Evolutionary conservation across 2,113 vertebrate species (phyloP).

Genomic region (Onychorhynchus coronatus): DNA sequence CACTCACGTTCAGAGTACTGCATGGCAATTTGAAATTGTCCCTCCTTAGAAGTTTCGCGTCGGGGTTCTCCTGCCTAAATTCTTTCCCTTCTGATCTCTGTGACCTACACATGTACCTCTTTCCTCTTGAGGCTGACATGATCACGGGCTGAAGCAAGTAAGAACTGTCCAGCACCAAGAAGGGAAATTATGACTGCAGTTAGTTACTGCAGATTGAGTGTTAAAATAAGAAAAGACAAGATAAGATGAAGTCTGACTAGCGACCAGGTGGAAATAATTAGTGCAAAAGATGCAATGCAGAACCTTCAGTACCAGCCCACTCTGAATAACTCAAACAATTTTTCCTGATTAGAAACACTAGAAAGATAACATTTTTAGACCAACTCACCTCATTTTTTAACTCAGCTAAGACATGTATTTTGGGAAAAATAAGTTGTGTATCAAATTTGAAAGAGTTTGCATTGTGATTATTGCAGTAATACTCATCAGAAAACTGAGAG

Average conservation of each 20-base stretch:
- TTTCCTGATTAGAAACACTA: background rate
- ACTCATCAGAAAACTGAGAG: background rate
- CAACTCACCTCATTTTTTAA: background rate
- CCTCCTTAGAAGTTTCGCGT: conserved; percentile 31
- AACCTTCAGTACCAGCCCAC: background rate
- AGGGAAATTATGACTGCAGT: background rate
- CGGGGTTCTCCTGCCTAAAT: conserved; percentile 27
- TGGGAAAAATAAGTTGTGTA: background rate
- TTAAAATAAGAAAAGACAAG: background rate
- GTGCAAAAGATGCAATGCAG: background rate
- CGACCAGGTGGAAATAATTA: background rate
- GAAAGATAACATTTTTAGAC: background rate
- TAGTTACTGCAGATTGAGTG: background rate
- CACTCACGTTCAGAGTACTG: background rate
- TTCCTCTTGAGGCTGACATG: background rate
- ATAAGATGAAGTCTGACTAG: background rate
- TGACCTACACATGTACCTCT: conserved; percentile 55
- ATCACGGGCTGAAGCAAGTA: background rate
- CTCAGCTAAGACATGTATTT: background rate
- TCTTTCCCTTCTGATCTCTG: conserved; percentile 49
- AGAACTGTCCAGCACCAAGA: background rate
- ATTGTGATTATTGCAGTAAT: background rate
- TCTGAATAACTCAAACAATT: background rate
- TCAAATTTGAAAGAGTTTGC: background rate
- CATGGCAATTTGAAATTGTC: background rate